Conservation (phyloP, 2,888 invertebrate species). For the Caenorhabditis sp. region DNA sequence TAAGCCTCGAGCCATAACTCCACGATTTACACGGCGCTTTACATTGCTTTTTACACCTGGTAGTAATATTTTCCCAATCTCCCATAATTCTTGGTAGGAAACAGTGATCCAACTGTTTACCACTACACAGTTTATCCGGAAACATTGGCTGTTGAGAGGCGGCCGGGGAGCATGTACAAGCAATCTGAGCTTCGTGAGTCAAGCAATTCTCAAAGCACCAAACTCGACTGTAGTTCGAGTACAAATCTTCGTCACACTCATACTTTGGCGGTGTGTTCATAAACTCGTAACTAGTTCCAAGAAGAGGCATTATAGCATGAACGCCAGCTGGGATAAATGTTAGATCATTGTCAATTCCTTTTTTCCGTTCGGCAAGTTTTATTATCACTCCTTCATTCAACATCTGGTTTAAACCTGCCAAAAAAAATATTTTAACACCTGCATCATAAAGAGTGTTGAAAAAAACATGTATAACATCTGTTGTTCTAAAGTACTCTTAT, state of each 20-base stretch:
- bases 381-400: slow-evolving; percentile 65
- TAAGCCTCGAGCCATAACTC: slow-evolving; percentile 60
- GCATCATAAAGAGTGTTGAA: neutral
- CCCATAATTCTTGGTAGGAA: slow-evolving; percentile 13
- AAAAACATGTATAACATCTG: no score
- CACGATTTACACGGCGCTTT: slow-evolving; percentile 63
- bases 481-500: neutral
- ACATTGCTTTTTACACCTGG: slow-evolving; percentile 57
- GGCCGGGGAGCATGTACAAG: slow-evolving; percentile 63
- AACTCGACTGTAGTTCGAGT: slow-evolving; percentile 57
- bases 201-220: slow-evolving; percentile 64
- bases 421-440: neutral
- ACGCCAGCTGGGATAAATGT: slow-evolving; percentile 61
- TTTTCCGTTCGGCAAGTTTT: slow-evolving; percentile 59
- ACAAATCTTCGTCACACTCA: slow-evolving; percentile 51
- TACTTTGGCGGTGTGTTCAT: slow-evolving; percentile 65
- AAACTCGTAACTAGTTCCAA: slow-evolving; percentile 66
- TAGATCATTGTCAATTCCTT: slow-evolving; percentile 58
- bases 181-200: slow-evolving; percentile 48
- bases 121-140: slow-evolving; percentile 53
- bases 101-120: slow-evolving; percentile 55
- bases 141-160: slow-evolving; percentile 51
- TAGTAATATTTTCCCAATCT: neutral
- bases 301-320: slow-evolving; percentile 65
- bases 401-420: slow-evolving; percentile 54